Conservation (phyloP, 1,140 invertebrate species). For the Lucilia cuprina region DNA sequence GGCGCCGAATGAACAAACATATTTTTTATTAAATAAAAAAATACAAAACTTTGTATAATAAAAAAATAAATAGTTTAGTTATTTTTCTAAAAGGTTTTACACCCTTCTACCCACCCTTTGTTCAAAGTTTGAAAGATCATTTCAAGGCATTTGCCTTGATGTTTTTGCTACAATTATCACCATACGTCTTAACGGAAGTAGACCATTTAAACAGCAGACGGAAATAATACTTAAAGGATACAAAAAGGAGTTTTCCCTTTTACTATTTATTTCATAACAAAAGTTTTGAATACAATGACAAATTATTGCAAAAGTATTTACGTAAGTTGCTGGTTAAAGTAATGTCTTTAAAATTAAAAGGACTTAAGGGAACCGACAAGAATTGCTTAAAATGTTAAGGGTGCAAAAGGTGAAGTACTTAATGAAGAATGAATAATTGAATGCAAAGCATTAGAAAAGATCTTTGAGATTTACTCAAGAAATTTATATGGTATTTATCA, state of each 20-base stretch:
- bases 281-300: neutral
- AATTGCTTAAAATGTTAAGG: neutral
- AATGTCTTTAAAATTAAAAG: neutral
- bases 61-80: neutral
- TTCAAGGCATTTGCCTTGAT: neutral
- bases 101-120: neutral
- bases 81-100: neutral
- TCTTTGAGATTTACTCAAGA: neutral
- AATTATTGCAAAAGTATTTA: neutral
- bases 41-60: neutral
- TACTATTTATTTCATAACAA: neutral
- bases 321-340: too few relatives aligned
- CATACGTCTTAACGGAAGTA: neutral
- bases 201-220: neutral
- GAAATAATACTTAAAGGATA: neutral
- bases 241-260: neutral
- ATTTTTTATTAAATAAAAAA: neutral
- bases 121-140: neutral
- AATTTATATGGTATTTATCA: neutral
- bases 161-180: neutral
- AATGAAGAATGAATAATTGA: neutral
- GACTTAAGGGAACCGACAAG: neutral
- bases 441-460: neutral
- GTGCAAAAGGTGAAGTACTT: neutral
- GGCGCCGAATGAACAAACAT: neutral